Percentiles rank a stretch among this genome's conserved stretches.
phyloP scores from a whole-genome alignment of 1,140 invertebrate species.

The Eueides isabella region DNA sequence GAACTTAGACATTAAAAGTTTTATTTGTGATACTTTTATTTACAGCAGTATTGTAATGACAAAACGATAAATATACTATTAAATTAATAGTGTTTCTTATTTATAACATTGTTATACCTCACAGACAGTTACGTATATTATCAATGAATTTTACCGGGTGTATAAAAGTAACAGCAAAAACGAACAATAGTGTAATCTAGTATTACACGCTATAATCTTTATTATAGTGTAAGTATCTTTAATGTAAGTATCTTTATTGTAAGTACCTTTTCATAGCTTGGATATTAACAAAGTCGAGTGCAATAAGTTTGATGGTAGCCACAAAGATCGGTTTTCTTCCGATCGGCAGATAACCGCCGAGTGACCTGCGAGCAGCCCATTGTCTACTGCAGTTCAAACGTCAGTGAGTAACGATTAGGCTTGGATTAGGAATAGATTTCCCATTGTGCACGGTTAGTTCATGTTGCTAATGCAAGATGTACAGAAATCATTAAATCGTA shows the following conservation, averaged over 20 bases:
- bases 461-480: slow-evolving; percentile 4
- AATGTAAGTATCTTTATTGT: too few relatives aligned
- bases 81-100: neutral
- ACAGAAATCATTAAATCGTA: neutral
- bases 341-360: slow-evolving; percentile 70
- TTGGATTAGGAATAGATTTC: slow-evolving; percentile 29
- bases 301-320: slow-evolving; percentile 69
- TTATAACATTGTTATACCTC: too few relatives aligned
- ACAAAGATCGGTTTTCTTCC: slow-evolving; percentile 68
- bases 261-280: neutral
- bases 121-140: neutral
- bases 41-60: neutral
- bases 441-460: slow-evolving; percentile 26
- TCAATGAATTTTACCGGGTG: neutral
- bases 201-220: too few relatives aligned
- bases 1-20: neutral
- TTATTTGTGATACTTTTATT: neutral
- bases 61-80: neutral
- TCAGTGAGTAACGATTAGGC: slow-evolving; percentile 36
- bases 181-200: too few relatives aligned
- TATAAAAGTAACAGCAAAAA: neutral
- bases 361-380: slow-evolving; percentile 67
- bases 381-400: slow-evolving; percentile 58
- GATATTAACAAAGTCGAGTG: slow-evolving; percentile 50
- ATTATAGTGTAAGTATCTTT: too few relatives aligned